Conservation (phyloP, 2,888 invertebrate species). For the Sphaeridia pumilis region DNA sequence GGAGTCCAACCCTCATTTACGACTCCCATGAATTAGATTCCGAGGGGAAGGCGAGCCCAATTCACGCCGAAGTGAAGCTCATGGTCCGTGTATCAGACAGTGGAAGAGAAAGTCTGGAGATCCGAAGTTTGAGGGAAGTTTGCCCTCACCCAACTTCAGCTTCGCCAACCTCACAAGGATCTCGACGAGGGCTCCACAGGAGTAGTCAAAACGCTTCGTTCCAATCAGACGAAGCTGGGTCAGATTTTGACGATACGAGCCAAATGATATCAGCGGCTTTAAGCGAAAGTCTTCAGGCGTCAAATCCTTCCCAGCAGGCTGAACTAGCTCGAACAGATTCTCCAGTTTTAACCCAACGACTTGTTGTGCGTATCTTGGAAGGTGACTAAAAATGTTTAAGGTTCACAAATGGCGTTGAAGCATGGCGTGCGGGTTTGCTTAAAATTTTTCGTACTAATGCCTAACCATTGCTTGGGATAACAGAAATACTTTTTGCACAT, state of each 20-base stretch:
- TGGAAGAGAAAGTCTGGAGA: slow-evolving; percentile 45
- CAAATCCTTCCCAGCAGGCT: slow-evolving; percentile 22
- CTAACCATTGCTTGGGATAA: too few relatives aligned
- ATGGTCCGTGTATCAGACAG: slow-evolving; percentile 44
- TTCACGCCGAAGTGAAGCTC: slow-evolving; percentile 45
- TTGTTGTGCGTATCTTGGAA: slow-evolving; percentile 35
- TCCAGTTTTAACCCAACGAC: slow-evolving; percentile 34
- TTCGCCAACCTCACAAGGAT: slow-evolving; percentile 6
- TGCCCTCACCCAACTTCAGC: slow-evolving; percentile 33
- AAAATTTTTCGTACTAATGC: too few relatives aligned
- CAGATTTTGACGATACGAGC: background rate
- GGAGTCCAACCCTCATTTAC: slow-evolving; percentile 16
- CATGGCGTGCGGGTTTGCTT: too few relatives aligned
- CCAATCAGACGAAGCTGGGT: background rate
- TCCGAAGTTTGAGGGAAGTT: slow-evolving; percentile 42
- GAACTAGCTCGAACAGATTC: slow-evolving; percentile 23
- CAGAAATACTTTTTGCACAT: background rate
- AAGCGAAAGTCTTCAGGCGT: background rate
- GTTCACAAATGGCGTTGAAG: background rate
- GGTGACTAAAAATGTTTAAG: slow-evolving; percentile 19
- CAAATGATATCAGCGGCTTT: background rate
- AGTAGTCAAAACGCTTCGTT: background rate
- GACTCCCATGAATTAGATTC: slow-evolving; percentile 15
- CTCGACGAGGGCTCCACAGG: too few relatives aligned
- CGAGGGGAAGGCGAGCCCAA: slow-evolving; percentile 33